phyloP scores from a whole-genome alignment of 2,113 vertebrate species.

The Maccullochella peelii region DNA sequence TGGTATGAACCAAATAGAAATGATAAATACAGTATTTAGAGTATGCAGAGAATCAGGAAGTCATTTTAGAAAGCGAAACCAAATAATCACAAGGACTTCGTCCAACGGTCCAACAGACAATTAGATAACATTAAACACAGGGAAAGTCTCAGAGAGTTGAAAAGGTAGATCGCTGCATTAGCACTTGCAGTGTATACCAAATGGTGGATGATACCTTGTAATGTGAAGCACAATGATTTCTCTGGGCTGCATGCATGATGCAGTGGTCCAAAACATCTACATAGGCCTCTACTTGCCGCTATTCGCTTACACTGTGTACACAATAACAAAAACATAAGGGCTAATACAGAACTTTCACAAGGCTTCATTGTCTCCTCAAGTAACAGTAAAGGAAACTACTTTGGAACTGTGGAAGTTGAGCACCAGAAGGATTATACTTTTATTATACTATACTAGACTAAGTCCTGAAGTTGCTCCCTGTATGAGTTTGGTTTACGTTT shows the following conservation, averaged over 20 bases:
- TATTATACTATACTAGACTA: too few relatives aligned
- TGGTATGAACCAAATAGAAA: neutral
- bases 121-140: neutral
- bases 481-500: neutral
- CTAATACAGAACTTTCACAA: neutral
- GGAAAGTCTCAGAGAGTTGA: neutral
- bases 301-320: neutral
- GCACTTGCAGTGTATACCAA: neutral
- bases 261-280: neutral
- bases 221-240: neutral
- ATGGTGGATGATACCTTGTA: neutral
- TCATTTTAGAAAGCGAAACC: neutral
- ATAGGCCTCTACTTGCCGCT: neutral
- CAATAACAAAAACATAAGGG: neutral
- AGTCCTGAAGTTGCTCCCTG: neutral
- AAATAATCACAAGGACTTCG: neutral
- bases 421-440: neutral
- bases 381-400: neutral
- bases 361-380: neutral
- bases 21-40: neutral
- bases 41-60: neutral
- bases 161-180: neutral
- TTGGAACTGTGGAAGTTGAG: neutral
- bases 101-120: too few relatives aligned
- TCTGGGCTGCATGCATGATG: neutral